Base-by-base conservation (phyloP, 1,140 invertebrate genomes). In the Lethocerus indicus region DNA sequence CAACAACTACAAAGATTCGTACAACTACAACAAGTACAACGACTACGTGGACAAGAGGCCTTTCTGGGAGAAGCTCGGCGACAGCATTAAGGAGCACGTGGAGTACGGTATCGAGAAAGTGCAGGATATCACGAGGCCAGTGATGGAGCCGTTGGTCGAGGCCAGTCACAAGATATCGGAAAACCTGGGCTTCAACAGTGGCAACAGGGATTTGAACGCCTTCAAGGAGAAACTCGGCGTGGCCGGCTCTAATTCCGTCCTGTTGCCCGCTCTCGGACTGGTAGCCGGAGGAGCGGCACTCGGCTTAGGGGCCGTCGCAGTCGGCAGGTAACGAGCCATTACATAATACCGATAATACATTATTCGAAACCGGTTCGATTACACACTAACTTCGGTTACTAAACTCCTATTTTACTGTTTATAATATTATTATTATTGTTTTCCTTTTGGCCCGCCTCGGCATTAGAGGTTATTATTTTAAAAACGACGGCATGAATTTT, bases 261-360 rank as follows among this genome's bases (percentile, higher is more conserved):
- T 84, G 46, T 65, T 83, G n/a, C 81, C 80, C 21, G 79, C 80
- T 4, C 61, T 83, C 16, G 80, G 81, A 9, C 64, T 83, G 1
- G 76, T 86, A 50, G 82, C 81, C 18, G 81, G 82, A 1, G 83
- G 82, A 3, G 80, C 83, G 13, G 81, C 83, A 7, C 65, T 85
- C 4, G 81, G 82, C 1, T 69, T 86, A 2, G 82, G 82, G 20
- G 82, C 82, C 0, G 78, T 83, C 0, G 82, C 82, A 2, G 75
- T 85, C 27, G 81, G 81, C 7, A 69, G 78, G 59, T 66, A 49
- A 51, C 21, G 52, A 41, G n/a, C n/a, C n/a, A n/a, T n/a, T n/a
- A n/a, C n/a, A n/a, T n/a, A n/a, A n/a, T n/a, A n/a, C n/a, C n/a
- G n/a, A n/a, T n/a, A n/a, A n/a, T n/a, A n/a, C n/a, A n/a, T n/a